Evolutionary conservation across 2,888 invertebrate species (phyloP), one percentile per base, ranked within the genome.

Genomic region (Kryphioiulus occultus): DNA sequence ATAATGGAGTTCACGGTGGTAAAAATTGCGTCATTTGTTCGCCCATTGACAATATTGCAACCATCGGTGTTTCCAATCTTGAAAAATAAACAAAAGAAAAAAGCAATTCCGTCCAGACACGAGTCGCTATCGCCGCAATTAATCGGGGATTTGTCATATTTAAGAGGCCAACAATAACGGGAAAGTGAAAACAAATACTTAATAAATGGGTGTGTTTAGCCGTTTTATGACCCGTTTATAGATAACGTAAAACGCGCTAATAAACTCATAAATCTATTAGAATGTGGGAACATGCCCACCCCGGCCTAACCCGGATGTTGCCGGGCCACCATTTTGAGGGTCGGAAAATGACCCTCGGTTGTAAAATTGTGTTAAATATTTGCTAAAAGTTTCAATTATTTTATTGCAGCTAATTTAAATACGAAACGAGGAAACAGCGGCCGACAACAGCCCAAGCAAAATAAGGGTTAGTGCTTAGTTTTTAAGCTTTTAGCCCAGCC

Each of bases 351-450:
- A 68, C 68, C 68, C 68, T 22, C 12, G 68, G 68, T 68, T 68
- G 68, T 68, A 68, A 68, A 68, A 68, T 68, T 68, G 26, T 68
- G 68, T 68, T 68, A 68, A 68, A 68, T 68, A 68, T 68, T 68
- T 68, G 68, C 68, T 68, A 68, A 68, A 68, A 68, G 68, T 68
- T 68, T 68, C 68, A 85, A 39, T 85, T 85, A 85, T 85, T 85
- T 85, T 39, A 39, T 85, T 85, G 39, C 85, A 85, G 85, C 85
- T 44, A 85, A 85, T 85, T 42, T 44, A 44, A 85, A 85, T 85
- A 39, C 42, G 39, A 39, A 44, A 44, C 85, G 85, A 42, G 85
- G 85, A 85, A 85, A 85, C 42, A 35, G 22, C 17, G 42, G 85
- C 39, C 39, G 42, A 85, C 85, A 68, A 68, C 68, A 68, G 85